Evolutionary conservation across 2,797 vertebrate species (phyloP).

Genomic region (Trachops cirrhosus): DNA sequence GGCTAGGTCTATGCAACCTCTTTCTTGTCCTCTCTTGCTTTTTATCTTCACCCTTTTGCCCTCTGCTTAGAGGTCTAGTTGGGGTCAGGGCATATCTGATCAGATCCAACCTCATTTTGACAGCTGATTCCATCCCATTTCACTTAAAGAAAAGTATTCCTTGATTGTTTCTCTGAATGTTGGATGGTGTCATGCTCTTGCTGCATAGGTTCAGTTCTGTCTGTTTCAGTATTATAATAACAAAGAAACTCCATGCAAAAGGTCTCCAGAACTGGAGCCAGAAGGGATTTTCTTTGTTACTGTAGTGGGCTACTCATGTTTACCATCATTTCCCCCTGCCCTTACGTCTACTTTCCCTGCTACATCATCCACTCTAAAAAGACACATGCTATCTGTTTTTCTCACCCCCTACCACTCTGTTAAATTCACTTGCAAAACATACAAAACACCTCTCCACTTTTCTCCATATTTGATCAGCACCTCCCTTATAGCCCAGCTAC

Average conservation of each 20-base stretch:
- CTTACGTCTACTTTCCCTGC: background rate
- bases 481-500: background rate
- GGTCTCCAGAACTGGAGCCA: background rate
- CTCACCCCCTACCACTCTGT: background rate
- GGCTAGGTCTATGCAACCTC: background rate
- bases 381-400: background rate
- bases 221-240: background rate
- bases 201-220: background rate
- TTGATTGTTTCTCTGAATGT: background rate
- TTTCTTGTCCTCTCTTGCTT: background rate
- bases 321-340: background rate
- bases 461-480: background rate
- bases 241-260: background rate
- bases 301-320: background rate
- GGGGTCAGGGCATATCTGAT: background rate
- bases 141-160: background rate
- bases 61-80: background rate
- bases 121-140: background rate
- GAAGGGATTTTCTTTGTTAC: background rate
- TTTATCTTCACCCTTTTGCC: background rate
- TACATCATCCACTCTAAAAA: background rate
- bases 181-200: background rate
- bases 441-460: background rate
- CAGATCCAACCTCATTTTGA: background rate
- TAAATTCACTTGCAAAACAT: background rate